These are phyloP conservation scores for Sparidentex hasta DNA, from an alignment of 2,797 vertebrate genomes.

Conservation along the genomic window DNA sequence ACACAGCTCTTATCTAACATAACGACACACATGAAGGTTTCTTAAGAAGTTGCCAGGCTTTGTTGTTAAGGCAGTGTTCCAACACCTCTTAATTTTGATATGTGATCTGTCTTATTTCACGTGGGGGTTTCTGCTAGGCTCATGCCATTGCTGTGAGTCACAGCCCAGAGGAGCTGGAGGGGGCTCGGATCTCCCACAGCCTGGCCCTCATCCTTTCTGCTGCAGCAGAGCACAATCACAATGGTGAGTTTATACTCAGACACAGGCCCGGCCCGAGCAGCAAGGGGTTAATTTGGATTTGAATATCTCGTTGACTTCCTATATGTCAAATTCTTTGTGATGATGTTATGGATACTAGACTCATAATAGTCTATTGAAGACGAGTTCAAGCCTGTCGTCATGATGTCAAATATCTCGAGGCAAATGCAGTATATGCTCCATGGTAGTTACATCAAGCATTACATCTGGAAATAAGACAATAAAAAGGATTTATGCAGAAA, in stretches of 20 bases:
- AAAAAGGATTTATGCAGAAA: neutral
- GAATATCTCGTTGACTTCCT: constrained; percentile 46
- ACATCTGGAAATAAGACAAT: constrained; percentile 14
- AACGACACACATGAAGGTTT: neutral
- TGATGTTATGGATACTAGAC: constrained; percentile 44
- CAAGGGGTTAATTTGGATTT: constrained; percentile 49
- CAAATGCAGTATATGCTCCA: neutral
- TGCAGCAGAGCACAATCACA: constrained; percentile 75
- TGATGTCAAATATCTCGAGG: constrained; percentile 7
- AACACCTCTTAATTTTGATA: constrained; percentile 41
- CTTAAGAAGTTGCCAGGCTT: constrained; percentile 10
- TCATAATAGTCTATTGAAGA: constrained; percentile 37
- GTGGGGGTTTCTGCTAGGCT: constrained; percentile 77
- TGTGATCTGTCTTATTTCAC: constrained; percentile 61
- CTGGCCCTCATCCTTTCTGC: constrained; percentile 78
- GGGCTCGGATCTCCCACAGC: constrained; percentile 78
- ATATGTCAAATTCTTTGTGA: constrained; percentile 53
- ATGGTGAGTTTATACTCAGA: constrained; percentile 78
- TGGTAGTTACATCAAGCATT: constrained; percentile 1
- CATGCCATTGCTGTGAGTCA: constrained; percentile 84
- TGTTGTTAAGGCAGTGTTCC: constrained; percentile 34
- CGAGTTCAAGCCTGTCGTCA: constrained; percentile 23
- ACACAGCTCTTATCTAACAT: constrained; percentile 15
- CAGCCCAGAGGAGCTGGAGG: constrained; percentile 73
- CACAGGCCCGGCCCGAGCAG: constrained; percentile 10